Evolutionary conservation across 2,113 vertebrate genomes (phyloP).

Genomic region (Empidonax traillii): DNA sequence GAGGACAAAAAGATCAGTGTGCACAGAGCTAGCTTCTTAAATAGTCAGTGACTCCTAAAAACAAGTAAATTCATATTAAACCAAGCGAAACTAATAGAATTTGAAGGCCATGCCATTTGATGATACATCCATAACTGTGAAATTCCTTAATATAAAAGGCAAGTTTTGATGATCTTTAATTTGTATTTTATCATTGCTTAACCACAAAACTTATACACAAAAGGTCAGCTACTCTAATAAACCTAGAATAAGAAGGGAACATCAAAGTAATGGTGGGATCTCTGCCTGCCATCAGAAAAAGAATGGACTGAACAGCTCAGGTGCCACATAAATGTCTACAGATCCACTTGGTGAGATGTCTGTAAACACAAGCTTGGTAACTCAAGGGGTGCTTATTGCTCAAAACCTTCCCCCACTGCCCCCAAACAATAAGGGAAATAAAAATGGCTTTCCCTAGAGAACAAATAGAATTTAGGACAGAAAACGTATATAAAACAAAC

Average conservation of each 20-base stretch:
- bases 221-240: not conserved
- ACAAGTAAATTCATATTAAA: not conserved
- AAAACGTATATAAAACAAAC: not conserved
- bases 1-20: not conserved
- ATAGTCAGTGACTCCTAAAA: not conserved
- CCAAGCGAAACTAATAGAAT: not conserved
- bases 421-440: not conserved
- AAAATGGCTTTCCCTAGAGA: not conserved
- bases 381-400: not conserved
- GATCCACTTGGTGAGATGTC: not conserved
- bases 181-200: not conserved
- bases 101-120: not conserved
- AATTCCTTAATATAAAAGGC: not conserved
- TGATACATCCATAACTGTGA: not conserved
- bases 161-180: not conserved
- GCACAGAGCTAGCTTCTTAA: not conserved
- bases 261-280: not conserved
- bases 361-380: not conserved
- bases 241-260: not conserved
- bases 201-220: not conserved
- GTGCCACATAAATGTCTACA: not conserved
- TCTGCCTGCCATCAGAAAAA: not conserved
- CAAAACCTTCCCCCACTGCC: not conserved
- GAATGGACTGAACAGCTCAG: not conserved
- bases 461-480: not conserved